Evolutionary conservation across 2,113 vertebrate species (phyloP).

Genomic region (Channa maculata): DNA sequence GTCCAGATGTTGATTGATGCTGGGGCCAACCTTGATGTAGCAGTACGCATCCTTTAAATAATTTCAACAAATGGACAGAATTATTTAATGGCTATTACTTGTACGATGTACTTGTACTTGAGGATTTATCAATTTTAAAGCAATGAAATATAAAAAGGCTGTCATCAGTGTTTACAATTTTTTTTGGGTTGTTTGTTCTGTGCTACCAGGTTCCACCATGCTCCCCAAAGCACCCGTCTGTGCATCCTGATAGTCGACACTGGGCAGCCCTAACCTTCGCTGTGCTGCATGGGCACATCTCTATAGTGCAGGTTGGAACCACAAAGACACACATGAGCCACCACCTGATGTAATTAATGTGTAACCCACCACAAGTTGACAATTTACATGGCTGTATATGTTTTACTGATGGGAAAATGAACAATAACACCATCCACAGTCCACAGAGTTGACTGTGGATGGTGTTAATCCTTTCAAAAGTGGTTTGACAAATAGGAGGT

Average conservation of each 20-base stretch:
- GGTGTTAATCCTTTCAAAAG: slow-evolving; percentile 13
- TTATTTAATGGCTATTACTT: too few relatives aligned
- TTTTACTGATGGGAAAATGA: not conserved
- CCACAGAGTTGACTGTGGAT: not conserved
- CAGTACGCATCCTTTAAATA: slow-evolving; percentile 65
- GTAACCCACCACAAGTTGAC: not conserved
- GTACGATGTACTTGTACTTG: too few relatives aligned
- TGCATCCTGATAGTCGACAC: slow-evolving; percentile 96
- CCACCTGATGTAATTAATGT: not conserved
- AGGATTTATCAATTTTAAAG: not conserved
- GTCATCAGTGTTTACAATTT: not conserved
- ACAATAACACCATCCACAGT: too few relatives aligned
- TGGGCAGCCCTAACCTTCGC: slow-evolving; percentile 96
- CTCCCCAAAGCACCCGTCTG: slow-evolving; percentile 89
- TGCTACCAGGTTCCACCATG: slow-evolving; percentile 88
- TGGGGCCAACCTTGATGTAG: slow-evolving; percentile 90
- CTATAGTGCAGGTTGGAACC: slow-evolving; percentile 92
- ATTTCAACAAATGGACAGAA: slow-evolving; percentile 13
- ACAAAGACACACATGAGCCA: rapidly evolving
- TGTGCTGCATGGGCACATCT: slow-evolving; percentile 95
- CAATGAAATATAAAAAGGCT: not conserved
- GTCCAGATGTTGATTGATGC: slow-evolving; percentile 98
- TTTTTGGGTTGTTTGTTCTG: not conserved
- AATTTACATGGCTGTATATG: not conserved
- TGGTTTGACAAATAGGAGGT: slow-evolving; percentile 49